Conservation (phyloP, 2,797 vertebrate species). For the Poeciliopsis turneri region DNA sequence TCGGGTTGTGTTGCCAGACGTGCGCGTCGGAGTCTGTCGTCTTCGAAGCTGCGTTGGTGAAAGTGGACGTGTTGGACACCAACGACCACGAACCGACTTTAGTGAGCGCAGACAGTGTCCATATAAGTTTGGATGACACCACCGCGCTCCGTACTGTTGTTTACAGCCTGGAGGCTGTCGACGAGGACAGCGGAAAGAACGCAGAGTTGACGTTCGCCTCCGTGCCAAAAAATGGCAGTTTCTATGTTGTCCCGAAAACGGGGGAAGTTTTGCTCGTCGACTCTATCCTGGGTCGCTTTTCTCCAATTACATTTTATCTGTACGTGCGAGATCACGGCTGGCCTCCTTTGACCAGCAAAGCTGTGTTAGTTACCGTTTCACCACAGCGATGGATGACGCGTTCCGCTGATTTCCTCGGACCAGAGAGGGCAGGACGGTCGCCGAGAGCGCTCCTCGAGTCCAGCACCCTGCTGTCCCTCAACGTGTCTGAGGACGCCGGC, state of each 20-base stretch:
- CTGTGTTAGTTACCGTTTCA: constrained; percentile 78
- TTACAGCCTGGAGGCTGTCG: constrained; percentile 80
- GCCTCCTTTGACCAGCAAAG: constrained; percentile 81
- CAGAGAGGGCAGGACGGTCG: constrained; percentile 49
- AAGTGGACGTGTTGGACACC: constrained; percentile 87
- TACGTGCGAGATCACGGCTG: constrained; percentile 86
- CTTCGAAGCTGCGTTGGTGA: constrained; percentile 79
- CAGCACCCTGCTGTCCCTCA: constrained; percentile 68
- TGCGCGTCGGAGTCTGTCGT: constrained; percentile 62
- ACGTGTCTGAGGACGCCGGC: constrained; percentile 83
- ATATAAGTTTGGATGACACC: constrained; percentile 85
- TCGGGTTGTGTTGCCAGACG: constrained; percentile 81
- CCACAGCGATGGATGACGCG: constrained; percentile 74
- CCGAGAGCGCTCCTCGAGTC: constrained; percentile 71
- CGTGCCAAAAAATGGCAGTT: constrained; percentile 81
- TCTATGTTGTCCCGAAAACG: constrained; percentile 90
- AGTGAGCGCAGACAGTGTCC: constrained; percentile 61
- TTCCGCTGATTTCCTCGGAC: constrained; percentile 19
- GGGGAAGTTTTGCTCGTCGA: constrained; percentile 88
- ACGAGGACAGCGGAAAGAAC: constrained; percentile 87
- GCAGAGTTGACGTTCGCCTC: constrained; percentile 86
- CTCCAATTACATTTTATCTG: constrained; percentile 77
- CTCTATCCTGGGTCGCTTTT: constrained; percentile 84
- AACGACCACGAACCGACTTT: constrained; percentile 89
- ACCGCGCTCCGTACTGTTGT: constrained; percentile 83